Evolutionary conservation across 2,888 invertebrate species (phyloP), one percentile per base, ranked within the genome.

Genomic region (Macrosoma leucophasiata): DNA sequence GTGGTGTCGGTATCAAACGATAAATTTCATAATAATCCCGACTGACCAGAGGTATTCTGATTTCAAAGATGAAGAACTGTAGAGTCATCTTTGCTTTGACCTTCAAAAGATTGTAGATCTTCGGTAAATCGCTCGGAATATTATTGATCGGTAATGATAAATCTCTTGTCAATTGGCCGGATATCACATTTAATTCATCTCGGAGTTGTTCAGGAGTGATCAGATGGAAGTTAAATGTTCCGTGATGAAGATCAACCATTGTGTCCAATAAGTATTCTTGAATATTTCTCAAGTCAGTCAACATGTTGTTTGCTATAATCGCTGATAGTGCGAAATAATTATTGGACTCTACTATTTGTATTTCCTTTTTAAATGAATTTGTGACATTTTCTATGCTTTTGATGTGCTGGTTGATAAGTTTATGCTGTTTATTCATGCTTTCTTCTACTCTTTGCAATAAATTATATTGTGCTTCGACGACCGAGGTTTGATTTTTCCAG

Each of bases 41-140:
- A n/a, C n/a, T n/a, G n/a, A 36, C 36, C 12, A 40, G 18, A 30
- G 40, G 37, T 25, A 38, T 26, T n/a, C 18, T 33, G 10, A 36
- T 19, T 34, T 43, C 42, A 20, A 43, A 36, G 9, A 43, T 29
- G 6, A 43, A 29, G 13, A 33, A 39, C 4, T 31, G 13, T 14
- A 26, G 19, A n/a, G 34, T 29, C 26, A 39, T 28, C 36, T 37
- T 40, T 22, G 43, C 36, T 24, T 38, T 39, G 1, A 38, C 35
- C 14, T 38, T 38, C 8, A 43, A 26, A 20, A 40, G 13, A 18
- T 40, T 33, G 13, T 39, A 39, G 3, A 41, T 11, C 8, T 17
- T 18, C 13, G 11, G 17, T 6, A 27, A 7, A 6, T 27, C 27
- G 19, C 12, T 27, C 9, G 17, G 27, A n/a, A 27, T 3, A 15